Evolutionary conservation across 1,140 invertebrate genomes (phyloP).

Genomic region (Grapholita molesta): DNA sequence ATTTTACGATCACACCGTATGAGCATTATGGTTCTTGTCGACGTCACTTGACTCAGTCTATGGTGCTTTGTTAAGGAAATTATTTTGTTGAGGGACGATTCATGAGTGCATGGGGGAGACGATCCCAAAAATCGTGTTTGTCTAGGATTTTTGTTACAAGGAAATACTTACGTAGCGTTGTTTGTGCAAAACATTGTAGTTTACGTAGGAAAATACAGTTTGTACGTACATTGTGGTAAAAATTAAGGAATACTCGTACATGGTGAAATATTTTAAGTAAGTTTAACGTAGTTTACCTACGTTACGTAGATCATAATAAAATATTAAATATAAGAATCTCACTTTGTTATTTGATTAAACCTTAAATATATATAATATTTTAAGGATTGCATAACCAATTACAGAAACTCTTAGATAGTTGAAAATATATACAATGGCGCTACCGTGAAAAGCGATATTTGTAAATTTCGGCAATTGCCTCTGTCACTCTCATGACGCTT

Average conservation of each 20-base stretch:
- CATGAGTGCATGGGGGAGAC: not conserved
- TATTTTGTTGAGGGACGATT: not conserved
- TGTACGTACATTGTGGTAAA: not conserved
- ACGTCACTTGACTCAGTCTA: conserved; percentile 37
- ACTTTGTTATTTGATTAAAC: no score
- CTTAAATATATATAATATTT: no score
- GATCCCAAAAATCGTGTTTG: not conserved
- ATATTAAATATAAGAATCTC: no score
- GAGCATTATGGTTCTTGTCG: conserved; percentile 35
- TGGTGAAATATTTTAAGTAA: not conserved
- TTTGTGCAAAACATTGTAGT: not conserved
- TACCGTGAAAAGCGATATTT: no score
- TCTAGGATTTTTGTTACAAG: not conserved
- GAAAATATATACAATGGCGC: no score
- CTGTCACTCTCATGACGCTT: no score
- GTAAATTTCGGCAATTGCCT: no score
- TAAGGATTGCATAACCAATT: no score
- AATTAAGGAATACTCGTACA: not conserved
- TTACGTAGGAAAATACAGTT: not conserved
- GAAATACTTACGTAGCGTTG: not conserved
- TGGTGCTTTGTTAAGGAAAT: conserved; percentile 45
- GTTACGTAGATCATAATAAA: no score
- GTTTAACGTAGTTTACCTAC: no score
- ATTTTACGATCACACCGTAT: conserved; percentile 66
- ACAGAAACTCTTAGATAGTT: no score